These are phyloP conservation scores for Pipistrellus kuhlii DNA, from an alignment of 2,797 vertebrate species.

Conservation along the genomic window DNA sequence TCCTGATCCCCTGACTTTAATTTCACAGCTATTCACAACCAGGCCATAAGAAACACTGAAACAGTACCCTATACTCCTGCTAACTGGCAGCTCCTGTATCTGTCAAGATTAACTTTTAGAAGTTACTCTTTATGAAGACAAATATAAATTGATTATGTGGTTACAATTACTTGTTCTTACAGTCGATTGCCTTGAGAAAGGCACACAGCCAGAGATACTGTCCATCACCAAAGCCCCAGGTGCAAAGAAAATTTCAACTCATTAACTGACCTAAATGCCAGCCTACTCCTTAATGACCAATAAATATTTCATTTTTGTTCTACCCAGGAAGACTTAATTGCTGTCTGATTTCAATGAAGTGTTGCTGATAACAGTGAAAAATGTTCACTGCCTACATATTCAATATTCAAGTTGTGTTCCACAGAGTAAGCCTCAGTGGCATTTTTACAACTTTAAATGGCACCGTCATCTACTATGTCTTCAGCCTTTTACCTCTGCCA, in stretches of 20 bases:
- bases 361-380: constrained; percentile 75
- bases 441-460: constrained; percentile 58
- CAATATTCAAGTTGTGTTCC: constrained; percentile 29
- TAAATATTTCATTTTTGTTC: constrained; percentile 60
- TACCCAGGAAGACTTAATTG: constrained; percentile 78
- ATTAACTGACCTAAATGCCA: neutral
- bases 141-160: neutral
- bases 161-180: rapidly evolving
- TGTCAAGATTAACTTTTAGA: neutral
- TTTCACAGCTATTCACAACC: neutral
- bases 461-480: constrained; percentile 47
- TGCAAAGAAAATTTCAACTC: neutral
- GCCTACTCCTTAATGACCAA: constrained; percentile 11
- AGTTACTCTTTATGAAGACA: neutral
- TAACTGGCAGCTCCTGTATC: neutral
- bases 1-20: neutral
- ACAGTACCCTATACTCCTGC: neutral
- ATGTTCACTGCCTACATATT: constrained; percentile 15
- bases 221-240: rapidly evolving
- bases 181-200: neutral
- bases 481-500: constrained; percentile 49
- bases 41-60: neutral
- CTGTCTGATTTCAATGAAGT: constrained; percentile 83
- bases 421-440: constrained; percentile 36
- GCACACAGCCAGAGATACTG: neutral